Evolutionary conservation across 2,888 invertebrate genomes (phyloP).

Genomic region (Athripsodes cinereus): DNA sequence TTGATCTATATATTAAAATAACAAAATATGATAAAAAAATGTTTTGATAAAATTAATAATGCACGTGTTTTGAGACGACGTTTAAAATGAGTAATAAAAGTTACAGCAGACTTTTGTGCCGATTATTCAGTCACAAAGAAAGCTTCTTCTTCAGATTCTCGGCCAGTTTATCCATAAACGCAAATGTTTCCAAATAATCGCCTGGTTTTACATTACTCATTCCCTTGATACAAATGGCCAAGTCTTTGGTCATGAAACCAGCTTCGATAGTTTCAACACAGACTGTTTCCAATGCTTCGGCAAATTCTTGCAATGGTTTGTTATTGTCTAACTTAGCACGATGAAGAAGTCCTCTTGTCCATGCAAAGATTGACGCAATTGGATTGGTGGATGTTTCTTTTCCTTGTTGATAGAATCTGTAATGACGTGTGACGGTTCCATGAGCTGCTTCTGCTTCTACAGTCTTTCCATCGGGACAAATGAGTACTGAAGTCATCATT

Average conservation of each 20-base stretch:
- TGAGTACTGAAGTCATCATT: conserved; percentile 94
- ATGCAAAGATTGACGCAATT: conserved; percentile 98
- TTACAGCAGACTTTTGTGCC: neutral
- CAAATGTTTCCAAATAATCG: conserved; percentile 96
- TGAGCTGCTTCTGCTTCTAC: conserved; percentile 98
- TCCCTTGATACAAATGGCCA: conserved; percentile 97
- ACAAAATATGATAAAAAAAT: conserved; percentile 4
- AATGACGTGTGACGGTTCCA: conserved; percentile 93
- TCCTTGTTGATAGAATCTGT: conserved; percentile 82
- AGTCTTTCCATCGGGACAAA: conserved; percentile 97
- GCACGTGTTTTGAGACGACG: too few relatives aligned
- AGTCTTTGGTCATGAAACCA: conserved; percentile 96
- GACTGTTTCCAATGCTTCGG: conserved; percentile 80
- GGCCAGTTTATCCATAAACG: conserved; percentile 91
- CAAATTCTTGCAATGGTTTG: conserved; percentile 65
- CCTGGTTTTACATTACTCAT: conserved; percentile 67
- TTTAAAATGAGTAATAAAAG: neutral
- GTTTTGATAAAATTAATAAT: neutral
- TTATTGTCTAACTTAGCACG: conserved; percentile 93
- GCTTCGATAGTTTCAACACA: conserved; percentile 93
- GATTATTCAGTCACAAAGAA: conserved; percentile 43
- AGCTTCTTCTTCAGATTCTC: conserved; percentile 73
- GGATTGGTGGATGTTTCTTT: conserved; percentile 99
- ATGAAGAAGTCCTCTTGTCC: conserved; percentile 91
- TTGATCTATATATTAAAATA: neutral